Evolutionary conservation across 1,140 invertebrate genomes (phyloP).

Genomic region (Cryptotermes secundus): DNA sequence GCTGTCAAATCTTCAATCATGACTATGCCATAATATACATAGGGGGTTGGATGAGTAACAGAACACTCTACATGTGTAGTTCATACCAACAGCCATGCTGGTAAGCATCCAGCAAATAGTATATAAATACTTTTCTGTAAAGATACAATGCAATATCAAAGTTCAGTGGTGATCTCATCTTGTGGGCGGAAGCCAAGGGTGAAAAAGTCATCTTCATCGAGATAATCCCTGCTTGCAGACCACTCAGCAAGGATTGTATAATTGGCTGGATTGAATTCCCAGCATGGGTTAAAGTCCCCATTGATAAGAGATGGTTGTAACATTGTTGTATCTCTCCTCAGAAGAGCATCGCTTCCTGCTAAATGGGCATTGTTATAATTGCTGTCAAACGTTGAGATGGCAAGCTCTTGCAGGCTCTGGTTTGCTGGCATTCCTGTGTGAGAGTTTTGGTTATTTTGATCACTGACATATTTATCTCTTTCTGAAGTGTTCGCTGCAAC

Average conservation of each 20-base stretch:
- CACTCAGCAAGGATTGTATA: conserved; percentile 59
- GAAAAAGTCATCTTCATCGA: conserved; percentile 67
- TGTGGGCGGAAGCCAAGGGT: conserved; percentile 72
- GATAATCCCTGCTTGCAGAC: conserved; percentile 61
- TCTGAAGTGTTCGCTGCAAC: conserved; percentile 41
- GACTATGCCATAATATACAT: neutral
- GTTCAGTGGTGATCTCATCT: conserved; percentile 76
- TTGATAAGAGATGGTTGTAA: conserved; percentile 36
- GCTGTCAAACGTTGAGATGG: conserved; percentile 48
- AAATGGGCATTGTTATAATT: conserved; percentile 43
- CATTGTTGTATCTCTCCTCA: conserved; percentile 26
- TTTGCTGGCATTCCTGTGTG: neutral
- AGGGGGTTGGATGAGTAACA: too few relatives aligned
- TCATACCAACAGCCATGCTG: neutral
- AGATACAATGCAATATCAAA: conserved; percentile 50
- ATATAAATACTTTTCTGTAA: neutral
- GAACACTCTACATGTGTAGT: neutral
- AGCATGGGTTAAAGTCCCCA: conserved; percentile 37
- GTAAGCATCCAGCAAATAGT: neutral
- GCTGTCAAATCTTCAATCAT: neutral
- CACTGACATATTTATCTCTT: neutral
- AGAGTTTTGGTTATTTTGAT: neutral
- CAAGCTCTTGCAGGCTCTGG: conserved; percentile 46
- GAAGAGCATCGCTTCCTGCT: conserved; percentile 34
- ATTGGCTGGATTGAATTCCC: conserved; percentile 42